phyloP scores from a whole-genome alignment of 2,113 vertebrate genomes.

The Neolamprologus sp. region DNA sequence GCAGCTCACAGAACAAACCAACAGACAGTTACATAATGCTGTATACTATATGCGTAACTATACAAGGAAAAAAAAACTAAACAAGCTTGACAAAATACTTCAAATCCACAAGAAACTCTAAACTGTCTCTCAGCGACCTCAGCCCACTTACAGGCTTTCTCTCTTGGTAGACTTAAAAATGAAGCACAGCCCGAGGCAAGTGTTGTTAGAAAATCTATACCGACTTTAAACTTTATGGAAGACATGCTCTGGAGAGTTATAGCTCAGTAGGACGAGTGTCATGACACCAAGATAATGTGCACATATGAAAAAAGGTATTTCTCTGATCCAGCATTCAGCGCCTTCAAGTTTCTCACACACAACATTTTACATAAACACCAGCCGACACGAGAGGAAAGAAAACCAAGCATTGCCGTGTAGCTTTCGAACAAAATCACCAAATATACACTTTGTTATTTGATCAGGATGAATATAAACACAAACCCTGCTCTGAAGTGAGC shows the following conservation, averaged over 20 bases:
- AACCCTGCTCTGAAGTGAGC: background rate
- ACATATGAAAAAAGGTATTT: background rate
- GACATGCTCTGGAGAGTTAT: background rate
- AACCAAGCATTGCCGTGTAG: fast-evolving
- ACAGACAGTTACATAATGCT: background rate
- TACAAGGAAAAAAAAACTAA: background rate
- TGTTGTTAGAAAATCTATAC: constrained; percentile 16
- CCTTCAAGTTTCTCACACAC: background rate
- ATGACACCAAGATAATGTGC: background rate
- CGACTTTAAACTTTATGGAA: background rate
- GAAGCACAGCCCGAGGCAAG: background rate
- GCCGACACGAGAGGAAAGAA: background rate
- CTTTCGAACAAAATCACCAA: background rate
- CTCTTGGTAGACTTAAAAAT: background rate
- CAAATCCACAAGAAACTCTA: background rate
- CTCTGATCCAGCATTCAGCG: background rate
- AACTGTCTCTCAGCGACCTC: background rate
- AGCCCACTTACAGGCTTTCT: background rate
- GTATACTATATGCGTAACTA: background rate
- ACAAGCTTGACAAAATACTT: background rate
- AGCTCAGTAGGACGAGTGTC: background rate
- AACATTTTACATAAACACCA: background rate
- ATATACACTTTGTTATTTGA: background rate
- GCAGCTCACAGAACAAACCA: background rate
- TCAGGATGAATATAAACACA: background rate